Conservation (phyloP, 2,888 invertebrate species). For the Drosophila conformis region DNA sequence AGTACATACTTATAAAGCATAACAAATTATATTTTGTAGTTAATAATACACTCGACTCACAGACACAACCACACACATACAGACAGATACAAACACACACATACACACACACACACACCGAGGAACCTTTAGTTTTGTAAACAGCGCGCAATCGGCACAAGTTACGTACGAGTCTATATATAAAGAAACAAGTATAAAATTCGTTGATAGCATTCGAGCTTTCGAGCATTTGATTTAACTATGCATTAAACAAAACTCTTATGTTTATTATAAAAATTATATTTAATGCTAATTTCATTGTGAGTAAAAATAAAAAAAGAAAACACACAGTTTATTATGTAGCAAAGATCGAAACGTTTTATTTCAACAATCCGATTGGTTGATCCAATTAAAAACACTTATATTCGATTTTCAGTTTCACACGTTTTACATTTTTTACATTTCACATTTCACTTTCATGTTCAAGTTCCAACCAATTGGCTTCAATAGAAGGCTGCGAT, state of each 20-base stretch:
- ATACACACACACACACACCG: constrained; percentile 30
- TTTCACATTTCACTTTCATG: constrained; percentile 18
- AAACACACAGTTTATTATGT: constrained; percentile 76
- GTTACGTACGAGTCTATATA: constrained; percentile 59
- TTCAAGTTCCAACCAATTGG: constrained; percentile 70
- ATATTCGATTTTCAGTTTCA: constrained; percentile 1
- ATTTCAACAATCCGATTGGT: constrained; percentile 50
- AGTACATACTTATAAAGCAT: constrained; percentile 68
- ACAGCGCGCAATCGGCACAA: constrained; percentile 77
- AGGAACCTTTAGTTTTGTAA: constrained; percentile 71
- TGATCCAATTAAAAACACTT: constrained; percentile 13
- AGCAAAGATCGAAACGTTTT: constrained; percentile 65
- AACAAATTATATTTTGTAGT: constrained; percentile 75
- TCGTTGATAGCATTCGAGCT: constrained; percentile 74
- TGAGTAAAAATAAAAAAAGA: constrained; percentile 58
- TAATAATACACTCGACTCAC: constrained; percentile 33
- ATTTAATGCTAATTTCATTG: constrained; percentile 77
- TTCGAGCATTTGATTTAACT: constrained; percentile 74
- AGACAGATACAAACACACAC: constrained; percentile 33
- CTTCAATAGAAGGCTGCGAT: constrained; percentile 79
- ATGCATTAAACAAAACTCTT: constrained; percentile 65
- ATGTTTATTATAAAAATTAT: constrained; percentile 77
- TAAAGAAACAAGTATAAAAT: constrained; percentile 30
- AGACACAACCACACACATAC: constrained; percentile 25
- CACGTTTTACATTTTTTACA: background rate